These are phyloP conservation scores for Himalopsyche kuldschensis DNA, from an alignment of 2,888 invertebrate species.

Conservation along the genomic window DNA sequence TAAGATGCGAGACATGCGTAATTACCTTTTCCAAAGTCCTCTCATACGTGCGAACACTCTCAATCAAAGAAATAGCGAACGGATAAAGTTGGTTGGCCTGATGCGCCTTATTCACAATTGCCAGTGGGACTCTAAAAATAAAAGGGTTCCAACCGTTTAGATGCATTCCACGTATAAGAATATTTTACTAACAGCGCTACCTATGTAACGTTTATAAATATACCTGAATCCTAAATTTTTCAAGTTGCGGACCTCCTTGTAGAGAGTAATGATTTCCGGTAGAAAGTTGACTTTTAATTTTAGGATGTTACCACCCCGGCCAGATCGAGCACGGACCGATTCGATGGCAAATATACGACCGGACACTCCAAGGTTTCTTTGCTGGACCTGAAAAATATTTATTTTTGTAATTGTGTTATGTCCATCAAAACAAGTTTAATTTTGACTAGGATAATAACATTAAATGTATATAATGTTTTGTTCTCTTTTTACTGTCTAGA, in stretches of 20 bases:
- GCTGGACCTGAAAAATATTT: slow-evolving; percentile 66
- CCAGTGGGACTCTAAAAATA: slow-evolving; percentile 80
- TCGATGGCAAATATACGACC: slow-evolving; percentile 95
- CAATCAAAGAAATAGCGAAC: slow-evolving; percentile 96
- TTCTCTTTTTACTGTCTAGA: too few species aligned
- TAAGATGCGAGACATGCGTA: neutral
- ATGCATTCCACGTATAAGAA: too few species aligned
- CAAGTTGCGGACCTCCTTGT: slow-evolving; percentile 97
- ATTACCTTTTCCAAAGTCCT: slow-evolving; percentile 93
- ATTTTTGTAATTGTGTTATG: too few species aligned
- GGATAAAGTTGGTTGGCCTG: slow-evolving; percentile 98
- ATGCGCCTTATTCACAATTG: slow-evolving; percentile 98
- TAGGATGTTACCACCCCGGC: slow-evolving; percentile 79
- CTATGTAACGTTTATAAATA: neutral
- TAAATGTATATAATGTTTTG: too few species aligned
- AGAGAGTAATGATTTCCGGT: slow-evolving; percentile 96
- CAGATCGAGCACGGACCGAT: slow-evolving; percentile 73
- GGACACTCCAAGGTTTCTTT: slow-evolving; percentile 89
- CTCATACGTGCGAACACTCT: slow-evolving; percentile 96
- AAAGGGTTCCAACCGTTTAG: too few species aligned
- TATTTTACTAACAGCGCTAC: too few species aligned
- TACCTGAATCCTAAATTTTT: slow-evolving; percentile 89
- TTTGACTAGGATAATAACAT: too few species aligned
- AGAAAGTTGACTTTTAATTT: slow-evolving; percentile 93
- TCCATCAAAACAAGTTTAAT: too few species aligned